Percentiles rank a stretch among this genome's conserved stretches.
phyloP scores from a whole-genome alignment of 2,797 vertebrate species.

The Mus minutoides region DNA sequence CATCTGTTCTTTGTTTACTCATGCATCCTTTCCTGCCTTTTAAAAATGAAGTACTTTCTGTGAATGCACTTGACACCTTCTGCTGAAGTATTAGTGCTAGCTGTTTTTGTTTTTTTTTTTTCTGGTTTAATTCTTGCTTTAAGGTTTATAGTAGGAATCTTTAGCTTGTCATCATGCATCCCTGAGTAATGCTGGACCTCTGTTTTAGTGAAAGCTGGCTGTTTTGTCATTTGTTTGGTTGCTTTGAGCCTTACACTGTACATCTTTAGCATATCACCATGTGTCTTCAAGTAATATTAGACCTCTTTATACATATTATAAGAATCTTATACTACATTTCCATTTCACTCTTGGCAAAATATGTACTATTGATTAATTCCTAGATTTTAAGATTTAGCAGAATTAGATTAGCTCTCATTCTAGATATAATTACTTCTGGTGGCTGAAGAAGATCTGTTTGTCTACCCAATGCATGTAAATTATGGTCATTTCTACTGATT shows the following conservation, averaged over 20 bases:
- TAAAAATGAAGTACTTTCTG: constrained; percentile 1
- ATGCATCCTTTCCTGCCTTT: constrained; percentile 14
- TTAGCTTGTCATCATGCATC: neutral
- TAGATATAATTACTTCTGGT: neutral
- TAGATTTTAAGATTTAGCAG: neutral
- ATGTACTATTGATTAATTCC: neutral
- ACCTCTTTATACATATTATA: neutral
- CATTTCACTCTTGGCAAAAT: neutral
- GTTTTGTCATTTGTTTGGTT: constrained; percentile 27
- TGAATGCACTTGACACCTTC: neutral
- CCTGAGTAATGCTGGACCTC: neutral
- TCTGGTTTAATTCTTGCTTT: neutral
- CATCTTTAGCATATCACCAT: neutral
- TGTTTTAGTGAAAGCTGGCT: constrained; percentile 11
- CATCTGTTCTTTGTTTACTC: constrained; percentile 54
- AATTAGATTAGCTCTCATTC: neutral
- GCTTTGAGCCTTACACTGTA: neutral
- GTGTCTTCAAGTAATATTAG: neutral
- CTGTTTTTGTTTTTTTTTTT: constrained; percentile 48
- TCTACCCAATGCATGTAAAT: neutral
- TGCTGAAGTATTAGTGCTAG: constrained; percentile 10
- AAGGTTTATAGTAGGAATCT: constrained; percentile 8
- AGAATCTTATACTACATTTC: constrained; percentile 8
- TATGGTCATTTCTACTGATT: neutral
- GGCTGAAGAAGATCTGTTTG: neutral